Evolutionary conservation across 2,113 vertebrate genomes (phyloP).

Genomic region (rat (Rattus norvegicus)): DNA sequence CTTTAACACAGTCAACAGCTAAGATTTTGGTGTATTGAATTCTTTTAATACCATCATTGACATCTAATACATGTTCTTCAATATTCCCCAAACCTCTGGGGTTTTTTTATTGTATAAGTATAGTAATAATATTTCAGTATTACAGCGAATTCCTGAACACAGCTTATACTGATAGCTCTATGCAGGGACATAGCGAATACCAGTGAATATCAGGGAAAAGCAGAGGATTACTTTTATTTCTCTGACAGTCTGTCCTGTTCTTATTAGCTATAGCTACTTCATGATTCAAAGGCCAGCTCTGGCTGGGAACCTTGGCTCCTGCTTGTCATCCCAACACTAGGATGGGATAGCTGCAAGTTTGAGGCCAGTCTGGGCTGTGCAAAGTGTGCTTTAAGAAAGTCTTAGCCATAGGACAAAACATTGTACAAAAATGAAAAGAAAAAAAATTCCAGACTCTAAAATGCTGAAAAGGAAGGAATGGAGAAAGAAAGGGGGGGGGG

Average conservation of each 20-base stretch:
- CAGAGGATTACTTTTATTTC: neutral
- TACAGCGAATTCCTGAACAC: neutral
- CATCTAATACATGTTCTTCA: neutral
- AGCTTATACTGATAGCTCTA: neutral
- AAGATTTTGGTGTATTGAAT: neutral
- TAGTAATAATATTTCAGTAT: neutral
- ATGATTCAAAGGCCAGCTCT: neutral
- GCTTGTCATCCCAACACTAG: neutral
- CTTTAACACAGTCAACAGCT: neutral
- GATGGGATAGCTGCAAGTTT: too few relatives aligned
- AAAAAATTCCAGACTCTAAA: neutral
- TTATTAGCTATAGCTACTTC: neutral
- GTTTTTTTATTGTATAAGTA: neutral
- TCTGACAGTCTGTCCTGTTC: neutral
- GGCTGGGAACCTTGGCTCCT: neutral
- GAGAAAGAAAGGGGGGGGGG: neutral
- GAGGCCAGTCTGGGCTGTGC: neutral
- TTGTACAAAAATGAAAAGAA: neutral
- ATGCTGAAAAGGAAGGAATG: neutral
- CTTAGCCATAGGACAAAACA: neutral
- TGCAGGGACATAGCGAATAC: neutral
- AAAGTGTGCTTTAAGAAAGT: neutral
- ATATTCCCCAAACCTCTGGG: neutral
- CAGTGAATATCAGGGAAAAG: neutral
- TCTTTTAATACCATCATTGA: neutral